Evolutionary conservation across 1,140 invertebrate genomes (phyloP).

Genomic region (Camponotus pennsylvanicus): DNA sequence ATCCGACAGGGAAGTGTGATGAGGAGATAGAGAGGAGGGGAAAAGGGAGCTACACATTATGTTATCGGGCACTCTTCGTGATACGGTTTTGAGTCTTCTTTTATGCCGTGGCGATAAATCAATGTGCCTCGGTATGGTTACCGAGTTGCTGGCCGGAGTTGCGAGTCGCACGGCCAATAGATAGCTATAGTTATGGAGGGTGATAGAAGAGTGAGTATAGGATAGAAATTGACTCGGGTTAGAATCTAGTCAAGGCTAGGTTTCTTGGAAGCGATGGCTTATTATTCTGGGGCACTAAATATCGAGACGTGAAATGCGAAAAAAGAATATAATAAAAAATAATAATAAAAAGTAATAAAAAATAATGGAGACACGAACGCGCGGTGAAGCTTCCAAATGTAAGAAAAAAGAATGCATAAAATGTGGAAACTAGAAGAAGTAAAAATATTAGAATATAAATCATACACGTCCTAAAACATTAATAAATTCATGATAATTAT

Average conservation of each 20-base stretch:
- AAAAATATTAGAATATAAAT: not conserved
- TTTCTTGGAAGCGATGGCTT: constrained; percentile 2
- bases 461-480: not conserved
- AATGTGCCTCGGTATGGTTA: constrained; percentile 39
- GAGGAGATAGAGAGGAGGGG: not conserved
- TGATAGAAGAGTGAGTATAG: constrained; percentile 2
- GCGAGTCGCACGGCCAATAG: not conserved
- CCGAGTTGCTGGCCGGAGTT: constrained; percentile 1
- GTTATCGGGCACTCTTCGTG: not conserved
- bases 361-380: too few relatives aligned
- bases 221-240: not conserved
- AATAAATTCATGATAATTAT: not conserved
- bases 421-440: not conserved
- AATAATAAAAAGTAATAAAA: not conserved
- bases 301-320: too few relatives aligned
- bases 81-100: constrained; percentile 16
- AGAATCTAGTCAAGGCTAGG: not conserved
- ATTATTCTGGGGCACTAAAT: not conserved
- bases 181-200: constrained; percentile 27
- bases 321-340: not conserved
- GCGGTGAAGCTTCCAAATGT: too few relatives aligned
- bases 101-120: constrained; percentile 43
- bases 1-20: not conserved
- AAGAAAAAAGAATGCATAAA: not conserved
- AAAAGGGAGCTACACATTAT: not conserved